Evolutionary conservation across 1,140 invertebrate genomes (phyloP).

Genomic region (Uloborus diversus): DNA sequence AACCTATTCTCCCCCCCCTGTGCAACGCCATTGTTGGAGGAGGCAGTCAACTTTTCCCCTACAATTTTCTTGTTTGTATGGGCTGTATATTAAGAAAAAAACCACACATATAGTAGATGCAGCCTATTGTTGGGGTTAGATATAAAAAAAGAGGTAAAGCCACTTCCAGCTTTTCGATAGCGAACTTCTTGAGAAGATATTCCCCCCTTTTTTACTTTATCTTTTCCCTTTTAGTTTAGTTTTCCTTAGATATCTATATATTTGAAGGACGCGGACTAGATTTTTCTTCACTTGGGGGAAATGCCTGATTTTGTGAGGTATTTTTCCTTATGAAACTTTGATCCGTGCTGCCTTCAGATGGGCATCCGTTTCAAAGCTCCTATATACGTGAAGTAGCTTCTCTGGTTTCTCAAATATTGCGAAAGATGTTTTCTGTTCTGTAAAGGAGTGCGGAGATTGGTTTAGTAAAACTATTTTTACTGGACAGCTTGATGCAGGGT

Average conservation of each 20-base stretch:
- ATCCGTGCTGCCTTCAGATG: not conserved
- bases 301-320: not conserved
- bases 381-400: no score
- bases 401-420: no score
- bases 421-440: not conserved
- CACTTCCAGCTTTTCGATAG: not conserved
- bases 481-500: no score
- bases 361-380: not conserved
- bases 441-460: no score
- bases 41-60: conserved; percentile 2
- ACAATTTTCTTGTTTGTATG: not conserved
- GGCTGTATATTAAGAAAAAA: conserved; percentile 20
- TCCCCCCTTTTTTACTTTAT: no score
- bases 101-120: not conserved
- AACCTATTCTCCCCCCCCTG: not conserved
- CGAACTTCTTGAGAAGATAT: no score
- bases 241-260: no score
- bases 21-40: not conserved
- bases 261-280: no score
- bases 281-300: no score
- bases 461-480: no score
- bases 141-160: not conserved
- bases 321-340: not conserved
- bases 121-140: conserved; percentile 24
- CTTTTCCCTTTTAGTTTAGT: no score